Percentiles rank a stretch among this genome's conserved stretches.
Conservation (phyloP, 2,888 invertebrate species). For the Trichogramma dendrolimi region DNA sequence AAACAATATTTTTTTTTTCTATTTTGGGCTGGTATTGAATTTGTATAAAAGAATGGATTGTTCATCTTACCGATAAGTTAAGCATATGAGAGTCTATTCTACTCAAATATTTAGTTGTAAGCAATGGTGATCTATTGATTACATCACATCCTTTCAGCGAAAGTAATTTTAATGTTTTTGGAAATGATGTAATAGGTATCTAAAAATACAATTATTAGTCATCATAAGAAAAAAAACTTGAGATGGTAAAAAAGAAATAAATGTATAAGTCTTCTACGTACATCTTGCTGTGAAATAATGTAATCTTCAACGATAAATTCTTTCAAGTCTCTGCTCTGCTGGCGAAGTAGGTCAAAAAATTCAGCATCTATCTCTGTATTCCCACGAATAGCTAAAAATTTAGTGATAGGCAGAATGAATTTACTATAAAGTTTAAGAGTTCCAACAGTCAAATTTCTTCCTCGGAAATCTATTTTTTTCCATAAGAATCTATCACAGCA, state of each 20-base stretch:
- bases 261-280: conserved; percentile 40
- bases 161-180: conserved; percentile 59
- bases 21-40: too few relatives aligned
- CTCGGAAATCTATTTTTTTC: conserved; percentile 54
- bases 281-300: conserved; percentile 54
- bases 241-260: conserved; percentile 7
- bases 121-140: conserved; percentile 32
- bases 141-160: conserved; percentile 58
- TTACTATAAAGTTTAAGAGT: conserved; percentile 52
- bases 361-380: conserved; percentile 42
- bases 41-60: conserved; percentile 56
- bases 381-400: conserved; percentile 43
- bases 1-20: conserved; percentile 28
- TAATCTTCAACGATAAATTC: conserved; percentile 55
- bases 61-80: conserved; percentile 53
- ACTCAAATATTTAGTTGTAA: conserved; percentile 52
- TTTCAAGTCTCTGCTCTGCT: too few relatives aligned
- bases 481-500: conserved; percentile 57
- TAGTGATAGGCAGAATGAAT: conserved; percentile 52
- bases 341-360: too few relatives aligned
- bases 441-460: conserved; percentile 39
- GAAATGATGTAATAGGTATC: conserved; percentile 65
- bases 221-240: conserved; percentile 1
- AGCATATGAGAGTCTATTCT: conserved; percentile 56
- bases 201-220: conserved; percentile 46